A percentile compares a stretch with the other conserved stretches of the same genome.
phyloP scores from a whole-genome alignment of 2,113 vertebrate genomes.

The Dunckerocampus dactyliophorus region DNA sequence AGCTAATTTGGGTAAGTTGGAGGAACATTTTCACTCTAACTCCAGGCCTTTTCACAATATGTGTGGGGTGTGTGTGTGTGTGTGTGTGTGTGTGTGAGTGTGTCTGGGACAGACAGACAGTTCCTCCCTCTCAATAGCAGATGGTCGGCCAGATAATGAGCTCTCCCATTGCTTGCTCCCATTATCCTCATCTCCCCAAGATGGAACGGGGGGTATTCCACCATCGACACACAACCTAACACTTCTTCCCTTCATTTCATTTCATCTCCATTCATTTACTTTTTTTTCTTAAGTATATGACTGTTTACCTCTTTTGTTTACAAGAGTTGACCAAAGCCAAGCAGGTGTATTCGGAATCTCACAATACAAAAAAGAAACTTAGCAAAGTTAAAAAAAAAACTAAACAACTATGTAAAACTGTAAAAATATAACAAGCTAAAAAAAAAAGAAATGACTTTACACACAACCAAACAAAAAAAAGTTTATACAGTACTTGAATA shows the following conservation, averaged over 20 bases:
- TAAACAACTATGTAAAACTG: neutral
- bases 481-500: neutral
- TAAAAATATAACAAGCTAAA: neutral
- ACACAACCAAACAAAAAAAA: neutral
- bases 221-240: constrained; percentile 34
- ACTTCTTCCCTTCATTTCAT: constrained; percentile 29
- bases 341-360: neutral
- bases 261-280: constrained; percentile 26
- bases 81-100: constrained; percentile 40
- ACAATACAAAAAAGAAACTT: neutral
- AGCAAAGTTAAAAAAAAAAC: neutral
- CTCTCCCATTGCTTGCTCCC: constrained; percentile 78
- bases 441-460: neutral
- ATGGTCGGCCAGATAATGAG: constrained; percentile 93
- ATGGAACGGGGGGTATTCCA: constrained; percentile 33
- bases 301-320: constrained; percentile 11
- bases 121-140: constrained; percentile 84
- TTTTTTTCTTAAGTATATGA: neutral
- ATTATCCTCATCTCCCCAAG: constrained; percentile 52
- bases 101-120: constrained; percentile 71
- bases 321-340: constrained; percentile 1
- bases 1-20: constrained; percentile 41
- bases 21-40: constrained; percentile 37
- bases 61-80: constrained; percentile 40
- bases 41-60: constrained; percentile 48